Conservation (phyloP, 37 sponge, comb jelly and placozoan species). For the Amphimedon queenslandica region DNA sequence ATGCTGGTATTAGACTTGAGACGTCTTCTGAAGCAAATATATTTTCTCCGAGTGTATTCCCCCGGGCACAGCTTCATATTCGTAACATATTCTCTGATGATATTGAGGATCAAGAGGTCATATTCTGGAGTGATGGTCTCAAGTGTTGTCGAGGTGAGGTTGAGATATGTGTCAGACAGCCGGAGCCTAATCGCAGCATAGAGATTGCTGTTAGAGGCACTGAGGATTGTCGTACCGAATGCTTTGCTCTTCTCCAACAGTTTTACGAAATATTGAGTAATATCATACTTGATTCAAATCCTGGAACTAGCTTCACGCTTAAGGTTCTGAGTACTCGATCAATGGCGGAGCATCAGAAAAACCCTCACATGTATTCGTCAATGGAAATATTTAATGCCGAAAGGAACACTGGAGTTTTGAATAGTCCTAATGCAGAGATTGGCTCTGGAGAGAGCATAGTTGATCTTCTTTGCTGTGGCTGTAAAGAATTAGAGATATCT, state of each 20-base stretch:
- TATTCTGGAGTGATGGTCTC: conserved; percentile 81
- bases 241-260: conserved; percentile 68
- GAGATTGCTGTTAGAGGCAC: conserved; percentile 72
- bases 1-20: conserved; percentile 57
- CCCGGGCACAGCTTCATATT: conserved; percentile 52
- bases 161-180: conserved; percentile 42
- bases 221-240: conserved; percentile 53
- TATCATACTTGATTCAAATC: conserved; percentile 39
- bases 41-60: conserved; percentile 70
- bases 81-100: conserved; percentile 58
- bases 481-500: conserved; percentile 51
- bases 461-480: conserved; percentile 82
- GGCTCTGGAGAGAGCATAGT: conserved; percentile 47
- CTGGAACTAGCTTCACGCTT: conserved; percentile 49
- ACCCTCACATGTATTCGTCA: conserved; percentile 45
- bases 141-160: conserved; percentile 86
- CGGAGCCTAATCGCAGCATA: conserved; percentile 34
- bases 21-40: conserved; percentile 33
- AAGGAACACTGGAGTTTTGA: conserved; percentile 21
- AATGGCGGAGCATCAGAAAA: conserved; percentile 47
- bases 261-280: conserved; percentile 44
- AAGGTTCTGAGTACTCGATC: conserved; percentile 49
- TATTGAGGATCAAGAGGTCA: conserved; percentile 80
- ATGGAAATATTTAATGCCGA: conserved; percentile 73
- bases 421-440: not conserved